A percentile compares a stretch with the other conserved stretches of the same genome.
phyloP scores from a whole-genome alignment of 1,140 invertebrate species.

The Zaprionus camerounensis region DNA sequence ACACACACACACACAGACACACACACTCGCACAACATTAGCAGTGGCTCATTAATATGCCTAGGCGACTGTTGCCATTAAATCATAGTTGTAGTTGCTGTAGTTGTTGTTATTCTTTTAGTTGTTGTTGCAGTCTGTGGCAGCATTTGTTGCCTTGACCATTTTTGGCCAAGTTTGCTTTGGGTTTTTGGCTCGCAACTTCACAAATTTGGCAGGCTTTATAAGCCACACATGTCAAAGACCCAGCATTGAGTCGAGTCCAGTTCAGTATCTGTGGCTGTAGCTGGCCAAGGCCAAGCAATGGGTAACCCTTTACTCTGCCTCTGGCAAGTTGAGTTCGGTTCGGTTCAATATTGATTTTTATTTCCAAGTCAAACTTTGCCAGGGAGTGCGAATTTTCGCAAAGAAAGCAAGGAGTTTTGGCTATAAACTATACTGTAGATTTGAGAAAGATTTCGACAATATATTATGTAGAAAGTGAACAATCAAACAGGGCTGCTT shows the following conservation, averaged over 20 bases:
- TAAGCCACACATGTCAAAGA: slow-evolving; percentile 41
- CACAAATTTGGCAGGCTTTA: slow-evolving; percentile 43
- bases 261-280: slow-evolving; percentile 10
- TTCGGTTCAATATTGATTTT: slow-evolving; percentile 20
- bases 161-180: slow-evolving; percentile 29
- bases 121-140: neutral
- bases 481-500: neutral
- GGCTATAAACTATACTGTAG: neutral
- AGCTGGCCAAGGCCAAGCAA: slow-evolving; percentile 41
- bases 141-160: slow-evolving; percentile 36
- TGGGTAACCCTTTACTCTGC: slow-evolving; percentile 8
- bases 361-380: slow-evolving; percentile 3
- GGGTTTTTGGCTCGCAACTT: slow-evolving; percentile 17
- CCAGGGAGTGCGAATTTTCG: neutral
- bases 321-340: neutral
- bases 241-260: neutral
- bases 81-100: slow-evolving; percentile 35
- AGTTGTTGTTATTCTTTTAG: neutral
- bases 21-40: neutral
- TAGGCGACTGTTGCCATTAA: slow-evolving; percentile 35
- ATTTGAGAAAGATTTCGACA: neutral
- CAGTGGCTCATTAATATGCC: slow-evolving; percentile 45
- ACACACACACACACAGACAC: neutral
- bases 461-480: neutral
- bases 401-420: neutral